Evolutionary conservation across 2,113 vertebrate genomes (phyloP), one percentile per base, ranked within the genome.

Genomic region (Symphodus melops): DNA sequence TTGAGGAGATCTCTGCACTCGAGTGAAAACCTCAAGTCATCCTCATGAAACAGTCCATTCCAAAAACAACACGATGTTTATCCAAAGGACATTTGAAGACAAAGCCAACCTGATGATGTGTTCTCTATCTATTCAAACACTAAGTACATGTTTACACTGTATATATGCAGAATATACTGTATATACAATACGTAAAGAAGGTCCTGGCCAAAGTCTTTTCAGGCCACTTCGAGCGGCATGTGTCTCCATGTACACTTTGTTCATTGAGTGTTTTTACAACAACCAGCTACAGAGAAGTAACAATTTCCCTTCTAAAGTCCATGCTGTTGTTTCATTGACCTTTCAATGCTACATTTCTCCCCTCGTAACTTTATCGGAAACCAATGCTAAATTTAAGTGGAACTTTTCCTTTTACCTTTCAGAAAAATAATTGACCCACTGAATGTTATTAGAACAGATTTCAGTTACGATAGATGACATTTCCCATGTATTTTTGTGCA

Each of bases 101-200:
- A 67, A 94, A 53, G 92, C 93, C 86, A 95, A 94, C 55, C 95
- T 94, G 94, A 94, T 90, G 89, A 93, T 86, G 91, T 94, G 92
- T 95, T 94, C 64, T 93, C 91, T 93, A 94, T 93, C 86, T 86
- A 75, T 77, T 64, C 60, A 77, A 73, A 67, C 68, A 71, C 79
- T 92, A 95, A 93, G 86, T 96, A 92, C 94, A 94, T 95, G 92
- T 96, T 97, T 96, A 96, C 94, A 95, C 88, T 97, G 95, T 96
- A 96, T 95, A 96, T 96, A 81, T 62, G 42, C 52, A 95, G 89
- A 68, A 92, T 61, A 42, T 61, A 33, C 28, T 33, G 28, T 33
- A 63, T 13, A 74, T 20, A 77, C 53, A 52, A 36, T 73, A 75
- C 49, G 85, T 68, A 94, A 91, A 85, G 90, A 89, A 94, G 86